Evolutionary conservation across 2,113 vertebrate genomes (phyloP).

Genomic region (Mixornis gularis): DNA sequence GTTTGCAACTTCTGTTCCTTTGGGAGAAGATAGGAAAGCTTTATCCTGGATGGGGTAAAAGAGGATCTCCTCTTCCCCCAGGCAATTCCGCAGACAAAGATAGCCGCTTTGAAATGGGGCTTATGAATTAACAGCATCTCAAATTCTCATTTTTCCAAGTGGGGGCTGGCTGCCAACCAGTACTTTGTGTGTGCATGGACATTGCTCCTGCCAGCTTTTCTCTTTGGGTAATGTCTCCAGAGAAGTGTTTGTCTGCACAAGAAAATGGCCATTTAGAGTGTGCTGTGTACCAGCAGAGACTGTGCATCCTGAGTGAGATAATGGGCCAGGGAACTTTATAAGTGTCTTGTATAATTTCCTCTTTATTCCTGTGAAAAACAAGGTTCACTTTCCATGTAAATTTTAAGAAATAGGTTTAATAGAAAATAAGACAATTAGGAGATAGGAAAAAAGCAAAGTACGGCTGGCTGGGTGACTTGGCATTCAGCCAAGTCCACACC

Average conservation of each 20-base stretch:
- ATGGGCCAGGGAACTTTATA: neutral
- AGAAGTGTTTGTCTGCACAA: neutral
- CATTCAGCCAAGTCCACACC: too few relatives aligned
- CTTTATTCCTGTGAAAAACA: neutral
- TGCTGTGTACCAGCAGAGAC: neutral
- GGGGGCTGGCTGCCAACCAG: neutral
- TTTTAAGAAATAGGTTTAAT: too few relatives aligned
- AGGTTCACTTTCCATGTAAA: too few relatives aligned
- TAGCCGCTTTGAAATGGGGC: neutral
- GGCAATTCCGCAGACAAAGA: neutral
- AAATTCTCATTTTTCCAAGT: neutral
- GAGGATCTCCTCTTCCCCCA: neutral
- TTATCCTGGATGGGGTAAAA: neutral
- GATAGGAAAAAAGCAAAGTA: too few relatives aligned
- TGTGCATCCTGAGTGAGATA: neutral
- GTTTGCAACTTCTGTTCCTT: neutral
- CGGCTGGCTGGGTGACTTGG: too few relatives aligned
- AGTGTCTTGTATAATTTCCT: neutral
- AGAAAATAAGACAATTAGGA: too few relatives aligned
- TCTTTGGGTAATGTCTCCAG: neutral
- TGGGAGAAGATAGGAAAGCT: neutral
- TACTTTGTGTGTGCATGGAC: neutral
- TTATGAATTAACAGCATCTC: neutral
- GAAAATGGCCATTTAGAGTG: neutral
- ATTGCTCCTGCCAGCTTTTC: neutral